phyloP scores from a whole-genome alignment of 2,888 invertebrate genomes.

The Tiphia femorata region DNA sequence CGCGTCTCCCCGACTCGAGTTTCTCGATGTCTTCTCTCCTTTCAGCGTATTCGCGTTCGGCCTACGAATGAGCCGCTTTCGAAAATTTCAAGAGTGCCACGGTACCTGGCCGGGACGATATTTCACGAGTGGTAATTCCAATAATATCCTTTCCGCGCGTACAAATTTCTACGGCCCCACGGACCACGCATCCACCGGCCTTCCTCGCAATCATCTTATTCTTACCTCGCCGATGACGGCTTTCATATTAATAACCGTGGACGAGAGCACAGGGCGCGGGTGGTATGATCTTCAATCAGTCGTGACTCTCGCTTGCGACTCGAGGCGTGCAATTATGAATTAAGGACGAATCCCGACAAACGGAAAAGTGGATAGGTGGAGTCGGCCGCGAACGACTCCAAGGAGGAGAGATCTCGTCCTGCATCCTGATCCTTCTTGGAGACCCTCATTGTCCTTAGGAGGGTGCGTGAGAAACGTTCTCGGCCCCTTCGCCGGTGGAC shows the following conservation, averaged over 20 bases:
- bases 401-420: not conserved
- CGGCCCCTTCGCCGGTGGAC: not conserved
- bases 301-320: too few species aligned
- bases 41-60: too few species aligned
- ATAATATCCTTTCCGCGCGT: too few species aligned
- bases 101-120: too few species aligned
- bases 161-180: too few species aligned
- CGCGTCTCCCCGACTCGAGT: constrained; percentile 9
- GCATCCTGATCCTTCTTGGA: not conserved
- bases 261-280: constrained; percentile 12
- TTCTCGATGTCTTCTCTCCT: not conserved
- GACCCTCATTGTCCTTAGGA: not conserved
- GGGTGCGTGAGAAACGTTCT: not conserved
- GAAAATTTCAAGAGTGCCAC: too few species aligned
- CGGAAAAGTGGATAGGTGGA: not conserved
- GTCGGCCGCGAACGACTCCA: not conserved
- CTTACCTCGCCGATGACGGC: not conserved
- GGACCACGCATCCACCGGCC: too few species aligned
- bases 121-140: too few species aligned
- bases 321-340: constrained; percentile 57
- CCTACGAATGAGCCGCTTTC: too few species aligned
- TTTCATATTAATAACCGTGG: constrained; percentile 28
- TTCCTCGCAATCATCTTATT: too few species aligned
- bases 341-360: constrained; percentile 34
- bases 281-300: constrained; percentile 66